Conservation (phyloP, 2,888 invertebrate species). For the Mamestra brassicae region DNA sequence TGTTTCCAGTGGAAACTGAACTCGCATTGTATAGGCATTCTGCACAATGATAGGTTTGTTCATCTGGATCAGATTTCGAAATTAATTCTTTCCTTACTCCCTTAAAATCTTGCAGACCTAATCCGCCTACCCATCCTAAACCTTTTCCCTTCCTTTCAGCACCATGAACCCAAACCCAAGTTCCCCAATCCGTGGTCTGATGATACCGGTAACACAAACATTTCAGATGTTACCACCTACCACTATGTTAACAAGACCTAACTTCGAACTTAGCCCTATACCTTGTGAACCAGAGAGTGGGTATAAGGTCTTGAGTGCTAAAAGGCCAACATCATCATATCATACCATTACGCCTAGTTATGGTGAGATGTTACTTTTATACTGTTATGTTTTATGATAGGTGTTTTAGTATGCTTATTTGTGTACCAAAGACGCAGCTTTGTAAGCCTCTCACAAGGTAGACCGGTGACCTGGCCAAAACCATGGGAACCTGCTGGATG, state of each 20-base stretch:
- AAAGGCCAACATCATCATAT: slow-evolving; percentile 78
- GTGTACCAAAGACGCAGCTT: too few species aligned
- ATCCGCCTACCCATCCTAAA: not conserved
- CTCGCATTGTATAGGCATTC: too few species aligned
- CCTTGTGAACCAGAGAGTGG: slow-evolving; percentile 43
- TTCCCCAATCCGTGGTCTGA: slow-evolving; percentile 58
- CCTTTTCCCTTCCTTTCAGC: slow-evolving; percentile 45
- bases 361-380: slow-evolving; percentile 73
- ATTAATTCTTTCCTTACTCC: too few species aligned
- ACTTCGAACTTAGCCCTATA: slow-evolving; percentile 67
- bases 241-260: slow-evolving; percentile 38
- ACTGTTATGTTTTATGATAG: not conserved
- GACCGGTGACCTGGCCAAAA: too few species aligned
- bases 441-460: too few species aligned
- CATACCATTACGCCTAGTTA: slow-evolving; percentile 75
- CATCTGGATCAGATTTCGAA: too few species aligned
- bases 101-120: not conserved
- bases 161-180: slow-evolving; percentile 48
- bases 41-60: too few species aligned
- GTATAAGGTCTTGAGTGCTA: slow-evolving; percentile 74
- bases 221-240: slow-evolving; percentile 78
- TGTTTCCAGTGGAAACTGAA: not conserved
- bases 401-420: too few species aligned
- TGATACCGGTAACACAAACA: slow-evolving; percentile 80
- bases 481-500: too few species aligned